Evolutionary conservation across 2,797 vertebrate genomes (phyloP), one percentile per base, ranked within the genome.

Genomic region (Echiichthys vipera): DNA sequence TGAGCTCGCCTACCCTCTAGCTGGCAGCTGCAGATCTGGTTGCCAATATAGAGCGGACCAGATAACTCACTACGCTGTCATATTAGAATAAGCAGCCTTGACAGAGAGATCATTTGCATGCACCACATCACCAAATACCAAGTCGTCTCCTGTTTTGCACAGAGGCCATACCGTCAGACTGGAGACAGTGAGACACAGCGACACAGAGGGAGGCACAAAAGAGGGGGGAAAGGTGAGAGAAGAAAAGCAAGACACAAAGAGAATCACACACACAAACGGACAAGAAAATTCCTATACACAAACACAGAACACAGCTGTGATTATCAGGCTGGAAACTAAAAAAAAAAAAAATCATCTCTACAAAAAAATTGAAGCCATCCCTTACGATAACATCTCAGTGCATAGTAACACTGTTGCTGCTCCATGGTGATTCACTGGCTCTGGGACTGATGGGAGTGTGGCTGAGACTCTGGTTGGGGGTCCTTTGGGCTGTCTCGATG

Each of bases 41-140:
- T 89, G 92, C 93, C 92, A 93, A 93, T 92, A 86, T 88, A 90
- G 84, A 90, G 88, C 82, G 74, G 83, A 88, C 87, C 89, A 91
- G 91, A 94, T 92, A 93, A 93, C 90, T 93, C 91, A 88, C 89
- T 84, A 88, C 54, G 74, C 92, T 93, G 92, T 92, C 90, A 92
- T 93, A 94, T 93, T 94, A 93, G 92, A 93, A 93, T 93, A 93
- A 94, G 93, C 90, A 90, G 91, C 84, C 89, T 87, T 93, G 92
- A 94, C 92, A 93, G 90, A 90, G 84, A 87, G 89, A 94, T 94
- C 92, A 95, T 94, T 94, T 94, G 92, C 93, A 94, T 94, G 92
- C 87, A 83, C 84, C 90, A 85, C 90, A 87, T 93, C 85, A 77
- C 91, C 91, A 91, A 92, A 91, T 84, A 90, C 89, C 86, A 78